Conservation (phyloP, 1,140 invertebrate genomes). For the Drosophila lowei region DNA sequence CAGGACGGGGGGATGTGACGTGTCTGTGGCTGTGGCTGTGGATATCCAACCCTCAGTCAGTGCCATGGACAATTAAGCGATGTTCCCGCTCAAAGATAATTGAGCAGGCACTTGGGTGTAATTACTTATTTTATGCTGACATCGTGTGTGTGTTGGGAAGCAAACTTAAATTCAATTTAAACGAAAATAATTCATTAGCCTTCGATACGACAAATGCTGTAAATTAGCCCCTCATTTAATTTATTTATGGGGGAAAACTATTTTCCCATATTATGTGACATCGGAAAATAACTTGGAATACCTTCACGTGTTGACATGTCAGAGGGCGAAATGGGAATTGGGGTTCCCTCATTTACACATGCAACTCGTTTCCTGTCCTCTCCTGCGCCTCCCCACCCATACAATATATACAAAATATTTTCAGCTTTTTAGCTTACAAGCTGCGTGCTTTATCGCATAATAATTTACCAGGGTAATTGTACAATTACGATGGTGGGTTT, state of each 20-base stretch:
- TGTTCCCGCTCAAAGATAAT: constrained; percentile 74
- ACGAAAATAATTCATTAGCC: constrained; percentile 62
- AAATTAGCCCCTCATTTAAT: constrained; percentile 44
- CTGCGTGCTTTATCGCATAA: constrained; percentile 79
- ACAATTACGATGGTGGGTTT: constrained; percentile 52
- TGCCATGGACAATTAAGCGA: constrained; percentile 71
- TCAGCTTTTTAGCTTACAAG: constrained; percentile 55
- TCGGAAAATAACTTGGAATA: constrained; percentile 56
- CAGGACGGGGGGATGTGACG: too few relatives aligned
- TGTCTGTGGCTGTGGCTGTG: not conserved
- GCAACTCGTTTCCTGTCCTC: constrained; percentile 28
- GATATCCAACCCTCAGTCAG: constrained; percentile 16
- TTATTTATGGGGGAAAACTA: constrained; percentile 23
- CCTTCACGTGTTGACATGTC: constrained; percentile 69
- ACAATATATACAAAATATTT: constrained; percentile 24
- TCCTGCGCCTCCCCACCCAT: not conserved
- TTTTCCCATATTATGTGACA: constrained; percentile 30
- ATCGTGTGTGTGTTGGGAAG: constrained; percentile 13
- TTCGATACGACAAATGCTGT: constrained; percentile 20
- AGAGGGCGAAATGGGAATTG: constrained; percentile 14
- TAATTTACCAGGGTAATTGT: constrained; percentile 75
- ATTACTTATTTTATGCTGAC: constrained; percentile 81
- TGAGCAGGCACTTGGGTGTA: constrained; percentile 82
- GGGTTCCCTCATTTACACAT: constrained; percentile 55
- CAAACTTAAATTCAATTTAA: constrained; percentile 65